phyloP scores from a whole-genome alignment of 2,888 invertebrate species.

The Coenonympha glycerion region DNA sequence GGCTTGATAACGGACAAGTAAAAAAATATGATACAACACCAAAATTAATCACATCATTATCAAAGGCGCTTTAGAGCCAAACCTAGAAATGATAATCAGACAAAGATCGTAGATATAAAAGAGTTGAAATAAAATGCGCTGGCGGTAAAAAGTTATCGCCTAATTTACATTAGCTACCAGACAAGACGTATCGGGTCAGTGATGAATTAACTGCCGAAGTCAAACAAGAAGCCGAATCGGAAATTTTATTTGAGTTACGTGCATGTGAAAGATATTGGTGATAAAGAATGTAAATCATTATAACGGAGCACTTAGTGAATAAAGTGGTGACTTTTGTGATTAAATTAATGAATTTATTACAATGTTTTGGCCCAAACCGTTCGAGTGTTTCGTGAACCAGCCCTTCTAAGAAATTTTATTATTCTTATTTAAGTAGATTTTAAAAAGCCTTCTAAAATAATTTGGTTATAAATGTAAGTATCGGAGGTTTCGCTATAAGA shows the following conservation, averaged over 20 bases:
- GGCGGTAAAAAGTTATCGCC: slow-evolving; percentile 5
- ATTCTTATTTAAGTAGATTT: too few species aligned
- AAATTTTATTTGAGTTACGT: neutral
- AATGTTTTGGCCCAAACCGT: neutral
- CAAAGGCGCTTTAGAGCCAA: slow-evolving; percentile 1
- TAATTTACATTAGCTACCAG: slow-evolving; percentile 6
- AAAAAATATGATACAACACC: slow-evolving; percentile 3
- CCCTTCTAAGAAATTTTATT: too few species aligned
- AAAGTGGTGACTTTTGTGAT: neutral
- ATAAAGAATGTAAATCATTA: neutral
- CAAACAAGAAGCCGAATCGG: neutral
- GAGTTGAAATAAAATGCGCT: slow-evolving; percentile 6
- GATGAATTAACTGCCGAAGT: slow-evolving; percentile 3
- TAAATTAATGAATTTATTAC: neutral
- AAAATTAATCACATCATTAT: slow-evolving; percentile 12
- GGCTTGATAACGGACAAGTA: too few species aligned
- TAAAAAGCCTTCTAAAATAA: too few species aligned
- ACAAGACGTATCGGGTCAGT: slow-evolving; percentile 1
- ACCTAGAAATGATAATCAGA: neutral
- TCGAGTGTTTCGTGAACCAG: too few species aligned
- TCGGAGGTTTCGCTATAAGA: neutral
- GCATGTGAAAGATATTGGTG: neutral
- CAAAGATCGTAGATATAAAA: slow-evolving; percentile 6
- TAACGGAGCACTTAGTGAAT: neutral
- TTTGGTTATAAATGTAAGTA: neutral